Base-by-base conservation (phyloP, 2,113 vertebrate species). In the Corythornis cristatus region DNA sequence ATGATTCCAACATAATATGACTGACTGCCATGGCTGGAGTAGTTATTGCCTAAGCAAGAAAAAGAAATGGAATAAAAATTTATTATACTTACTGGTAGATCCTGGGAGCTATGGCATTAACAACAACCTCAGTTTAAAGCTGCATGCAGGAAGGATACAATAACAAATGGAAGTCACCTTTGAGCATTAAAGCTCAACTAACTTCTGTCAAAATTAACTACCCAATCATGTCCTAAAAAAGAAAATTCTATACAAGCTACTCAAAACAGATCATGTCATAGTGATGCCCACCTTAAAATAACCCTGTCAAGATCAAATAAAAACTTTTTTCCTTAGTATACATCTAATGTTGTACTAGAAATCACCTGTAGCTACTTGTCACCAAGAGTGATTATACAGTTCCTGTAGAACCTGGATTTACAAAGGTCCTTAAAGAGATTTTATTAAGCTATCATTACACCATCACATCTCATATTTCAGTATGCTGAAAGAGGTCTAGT, bases 1-100 rank as follows among this genome's bases (percentile, higher is more conserved):
- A 99, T 3, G 99, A 98, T 97, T 99, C 99, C 98, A 99, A 98
- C 99, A 99, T 99, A 98, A 99, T 99, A 96, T 99, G 99, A 97
- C 99, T 99, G 97, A 99, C 99, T 8, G 99, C 99, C 99, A 99
- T 99, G 91, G 99, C 99, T 84, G 99, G 99, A 98, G 99, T 99
- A 96, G 99, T 99, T 97, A 99, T 99, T 93, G 99, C 99, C 99
- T 99, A 93, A 76, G 58, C 37, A 72, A 93, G 62, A 93, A 60
- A 85, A 88, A 88, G 64, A 85, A 88, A 83, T 16, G n/a, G 37
- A 89, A 86, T 5, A 88, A 26, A 50, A 75, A 71, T 88, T 93
- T 50, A 94, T 17, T 64, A 2, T 51, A 26, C 26, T 79, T 46
- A 15, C 25, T 74, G 61, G 22, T 3, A 90, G 17, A 11, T 66